Conservation (phyloP, 1,140 invertebrate genomes). For the Catajapyx aquilonaris region DNA sequence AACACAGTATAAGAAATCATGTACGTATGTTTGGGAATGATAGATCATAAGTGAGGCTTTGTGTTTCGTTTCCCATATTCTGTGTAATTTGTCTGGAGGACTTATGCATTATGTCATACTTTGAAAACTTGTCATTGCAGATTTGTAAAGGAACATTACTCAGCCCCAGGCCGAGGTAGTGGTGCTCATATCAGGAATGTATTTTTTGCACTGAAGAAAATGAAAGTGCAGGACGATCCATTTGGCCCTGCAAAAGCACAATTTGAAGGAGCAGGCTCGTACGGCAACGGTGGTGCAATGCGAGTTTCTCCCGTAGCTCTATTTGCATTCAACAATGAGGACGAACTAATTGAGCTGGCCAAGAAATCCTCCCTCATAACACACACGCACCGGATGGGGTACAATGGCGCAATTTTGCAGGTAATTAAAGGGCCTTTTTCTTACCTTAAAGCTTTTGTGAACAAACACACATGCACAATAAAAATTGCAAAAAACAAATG, state of each 20-base stretch:
- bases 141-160: conserved; percentile 38
- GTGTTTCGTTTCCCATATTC: background rate
- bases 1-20: background rate
- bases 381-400: conserved; percentile 42
- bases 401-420: too few species aligned
- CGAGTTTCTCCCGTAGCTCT: conserved; percentile 45
- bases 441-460: too few species aligned
- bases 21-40: background rate
- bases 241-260: conserved; percentile 40
- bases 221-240: conserved; percentile 35
- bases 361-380: conserved; percentile 35
- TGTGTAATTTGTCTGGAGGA: background rate
- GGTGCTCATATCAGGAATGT: conserved; percentile 36
- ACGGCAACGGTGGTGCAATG: conserved; percentile 61
- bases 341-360: too few species aligned
- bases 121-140: too few species aligned
- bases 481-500: too few species aligned
- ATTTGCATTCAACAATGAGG: too few species aligned
- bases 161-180: conserved; percentile 41
- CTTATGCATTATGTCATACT: conserved; percentile 1
- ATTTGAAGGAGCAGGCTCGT: conserved; percentile 47
- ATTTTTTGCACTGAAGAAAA: conserved; percentile 34
- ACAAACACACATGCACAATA: too few species aligned
- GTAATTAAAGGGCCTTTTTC: too few species aligned
- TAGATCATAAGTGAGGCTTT: background rate